Conservation (phyloP, 2,113 vertebrate species). For the Toxotes jaculatrix region DNA sequence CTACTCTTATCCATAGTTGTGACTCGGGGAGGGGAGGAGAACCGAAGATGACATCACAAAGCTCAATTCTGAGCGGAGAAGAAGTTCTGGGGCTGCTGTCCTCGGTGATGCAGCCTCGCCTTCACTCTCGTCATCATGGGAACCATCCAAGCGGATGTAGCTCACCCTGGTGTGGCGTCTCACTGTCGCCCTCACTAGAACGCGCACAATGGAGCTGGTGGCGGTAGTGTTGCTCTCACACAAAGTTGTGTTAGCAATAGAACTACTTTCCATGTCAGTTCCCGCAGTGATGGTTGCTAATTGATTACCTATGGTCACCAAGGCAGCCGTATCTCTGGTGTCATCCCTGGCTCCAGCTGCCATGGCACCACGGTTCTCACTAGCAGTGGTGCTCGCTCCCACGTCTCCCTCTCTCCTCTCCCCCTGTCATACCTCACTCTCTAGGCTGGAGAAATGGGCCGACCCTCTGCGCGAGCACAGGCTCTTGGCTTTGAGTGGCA, state of each 20-base stretch:
- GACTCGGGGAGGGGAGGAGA: slow-evolving; percentile 82
- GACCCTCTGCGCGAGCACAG: slow-evolving; percentile 92
- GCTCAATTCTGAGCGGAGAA: slow-evolving; percentile 85
- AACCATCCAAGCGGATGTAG: slow-evolving; percentile 78
- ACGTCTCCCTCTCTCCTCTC: slow-evolving; percentile 84
- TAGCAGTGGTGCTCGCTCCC: slow-evolving; percentile 67
- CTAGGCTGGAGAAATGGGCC: slow-evolving; percentile 94
- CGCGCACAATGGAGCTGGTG: slow-evolving; percentile 77
- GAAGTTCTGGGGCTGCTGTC: slow-evolving; percentile 76
- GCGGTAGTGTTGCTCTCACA: slow-evolving; percentile 62
- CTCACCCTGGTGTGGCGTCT: slow-evolving; percentile 84
- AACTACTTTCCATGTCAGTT: slow-evolving; percentile 55
- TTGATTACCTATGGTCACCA: slow-evolving; percentile 67
- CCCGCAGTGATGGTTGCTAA: slow-evolving; percentile 67
- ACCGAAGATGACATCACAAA: slow-evolving; percentile 87
- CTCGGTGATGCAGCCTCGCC: slow-evolving; percentile 66
- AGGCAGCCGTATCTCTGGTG: slow-evolving; percentile 67
- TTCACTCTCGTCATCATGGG: slow-evolving; percentile 75
- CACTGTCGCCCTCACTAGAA: slow-evolving; percentile 84
- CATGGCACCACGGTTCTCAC: slow-evolving; percentile 61
- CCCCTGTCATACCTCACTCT: slow-evolving; percentile 95
- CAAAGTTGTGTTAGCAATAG: slow-evolving; percentile 49
- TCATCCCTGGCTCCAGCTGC: slow-evolving; percentile 67
- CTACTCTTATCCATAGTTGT: slow-evolving; percentile 83
- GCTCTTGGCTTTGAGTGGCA: slow-evolving; percentile 89